A percentile compares a stretch with the other conserved stretches of the same genome.
Conservation (phyloP, 2,888 invertebrate genomes). For the Calephelis perditalis region DNA sequence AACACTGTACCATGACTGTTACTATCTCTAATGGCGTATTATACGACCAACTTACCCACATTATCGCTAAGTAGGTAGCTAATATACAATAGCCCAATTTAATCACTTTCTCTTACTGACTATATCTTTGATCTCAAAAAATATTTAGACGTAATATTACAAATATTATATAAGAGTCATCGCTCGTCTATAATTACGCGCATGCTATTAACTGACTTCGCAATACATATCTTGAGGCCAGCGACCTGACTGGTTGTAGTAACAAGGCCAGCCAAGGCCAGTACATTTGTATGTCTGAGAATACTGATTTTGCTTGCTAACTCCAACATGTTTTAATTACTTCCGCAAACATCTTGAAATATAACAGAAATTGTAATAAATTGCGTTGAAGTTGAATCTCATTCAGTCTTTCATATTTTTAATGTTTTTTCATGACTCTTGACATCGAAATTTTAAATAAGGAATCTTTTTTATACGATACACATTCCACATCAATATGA, state of each 20-base stretch:
- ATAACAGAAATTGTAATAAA: too few relatives aligned
- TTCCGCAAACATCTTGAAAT: background rate
- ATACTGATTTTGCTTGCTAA: slow-evolving; percentile 26
- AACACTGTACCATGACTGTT: too few relatives aligned
- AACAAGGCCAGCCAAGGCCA: slow-evolving; percentile 71
- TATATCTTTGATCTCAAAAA: slow-evolving; percentile 11
- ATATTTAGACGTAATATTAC: slow-evolving; percentile 12
- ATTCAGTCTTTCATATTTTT: too few relatives aligned
- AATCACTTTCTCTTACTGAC: slow-evolving; percentile 15
- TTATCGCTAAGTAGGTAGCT: background rate
- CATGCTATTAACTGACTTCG: slow-evolving; percentile 20
- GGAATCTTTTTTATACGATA: too few relatives aligned
- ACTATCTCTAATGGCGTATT: background rate
- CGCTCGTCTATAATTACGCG: slow-evolving; percentile 21
- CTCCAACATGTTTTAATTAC: slow-evolving; percentile 28
- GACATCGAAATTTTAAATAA: too few relatives aligned
- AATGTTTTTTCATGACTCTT: too few relatives aligned
- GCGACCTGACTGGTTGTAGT: slow-evolving; percentile 42
- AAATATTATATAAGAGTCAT: slow-evolving; percentile 17
- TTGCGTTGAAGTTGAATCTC: too few relatives aligned
- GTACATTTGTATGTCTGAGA: slow-evolving; percentile 38
- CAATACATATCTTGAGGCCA: slow-evolving; percentile 31
- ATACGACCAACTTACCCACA: background rate
- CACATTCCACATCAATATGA: too few relatives aligned
- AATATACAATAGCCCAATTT: slow-evolving; percentile 4